Evolutionary conservation across 2,888 invertebrate species (phyloP).

Genomic region (Cephus pulcher): DNA sequence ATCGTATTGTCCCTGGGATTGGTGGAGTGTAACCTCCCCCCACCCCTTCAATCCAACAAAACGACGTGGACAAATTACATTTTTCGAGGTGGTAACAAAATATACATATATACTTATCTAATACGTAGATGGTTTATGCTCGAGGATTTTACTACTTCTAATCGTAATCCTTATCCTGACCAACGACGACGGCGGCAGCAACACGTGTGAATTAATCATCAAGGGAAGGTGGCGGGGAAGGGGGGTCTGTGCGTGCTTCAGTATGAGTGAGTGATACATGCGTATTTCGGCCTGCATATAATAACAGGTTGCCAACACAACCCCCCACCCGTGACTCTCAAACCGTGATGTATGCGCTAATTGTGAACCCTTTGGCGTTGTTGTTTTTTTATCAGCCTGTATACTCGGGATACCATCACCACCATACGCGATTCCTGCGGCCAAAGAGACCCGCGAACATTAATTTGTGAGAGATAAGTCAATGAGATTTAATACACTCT

Average conservation of each 20-base stretch:
- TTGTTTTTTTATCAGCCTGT: slow-evolving; percentile 16
- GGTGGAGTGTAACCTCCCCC: background rate
- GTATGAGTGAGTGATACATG: slow-evolving; percentile 37
- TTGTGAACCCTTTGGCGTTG: slow-evolving; percentile 50
- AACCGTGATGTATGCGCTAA: slow-evolving; percentile 61
- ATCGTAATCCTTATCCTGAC: background rate
- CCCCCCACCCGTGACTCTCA: slow-evolving; percentile 42
- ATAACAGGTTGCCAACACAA: slow-evolving; percentile 60
- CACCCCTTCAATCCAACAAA: slow-evolving; percentile 5
- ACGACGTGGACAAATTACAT: background rate
- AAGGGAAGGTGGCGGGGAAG: slow-evolving; percentile 31
- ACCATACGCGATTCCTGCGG: slow-evolving; percentile 2
- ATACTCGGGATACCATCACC: background rate
- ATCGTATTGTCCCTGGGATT: slow-evolving; percentile 50
- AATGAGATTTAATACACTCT: slow-evolving; percentile 17
- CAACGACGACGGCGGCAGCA: background rate
- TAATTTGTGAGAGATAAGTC: slow-evolving; percentile 16
- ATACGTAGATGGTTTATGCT: background rate
- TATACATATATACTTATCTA: background rate
- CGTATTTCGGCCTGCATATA: slow-evolving; percentile 49
- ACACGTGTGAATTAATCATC: slow-evolving; percentile 58
- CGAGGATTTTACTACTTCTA: background rate
- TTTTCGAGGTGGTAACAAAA: background rate
- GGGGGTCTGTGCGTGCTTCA: slow-evolving; percentile 33
- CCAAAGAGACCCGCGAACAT: slow-evolving; percentile 13